Evolutionary conservation across 1,140 invertebrate genomes (phyloP).

Genomic region (Delia radicum): DNA sequence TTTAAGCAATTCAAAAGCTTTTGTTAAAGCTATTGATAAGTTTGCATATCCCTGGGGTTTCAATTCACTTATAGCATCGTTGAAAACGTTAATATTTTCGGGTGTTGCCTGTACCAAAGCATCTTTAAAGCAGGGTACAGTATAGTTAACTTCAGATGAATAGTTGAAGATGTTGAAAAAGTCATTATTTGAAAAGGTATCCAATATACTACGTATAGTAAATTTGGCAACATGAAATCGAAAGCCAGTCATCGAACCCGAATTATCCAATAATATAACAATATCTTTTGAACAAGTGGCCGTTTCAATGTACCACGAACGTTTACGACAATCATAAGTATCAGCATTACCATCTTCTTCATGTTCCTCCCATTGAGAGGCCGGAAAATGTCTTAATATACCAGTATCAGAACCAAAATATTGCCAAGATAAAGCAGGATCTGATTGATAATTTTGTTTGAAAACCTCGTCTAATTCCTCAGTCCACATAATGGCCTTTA

Average conservation of each 20-base stretch:
- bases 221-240: slow-evolving; percentile 65
- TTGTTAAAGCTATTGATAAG: slow-evolving; percentile 78
- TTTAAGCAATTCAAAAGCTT: slow-evolving; percentile 82
- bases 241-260: slow-evolving; percentile 96
- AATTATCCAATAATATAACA: slow-evolving; percentile 90
- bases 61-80: slow-evolving; percentile 67
- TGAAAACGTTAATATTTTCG: slow-evolving; percentile 82
- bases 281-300: slow-evolving; percentile 97
- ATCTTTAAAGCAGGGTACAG: slow-evolving; percentile 80
- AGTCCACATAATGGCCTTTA: slow-evolving; percentile 84
- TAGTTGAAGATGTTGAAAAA: slow-evolving; percentile 91
- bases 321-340: slow-evolving; percentile 81
- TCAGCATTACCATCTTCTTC: slow-evolving; percentile 60
- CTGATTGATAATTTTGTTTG: slow-evolving; percentile 78
- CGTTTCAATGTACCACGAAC: slow-evolving; percentile 95
- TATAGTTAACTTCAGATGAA: slow-evolving; percentile 64
- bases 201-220: slow-evolving; percentile 83
- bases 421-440: slow-evolving; percentile 91
- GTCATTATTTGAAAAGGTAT: slow-evolving; percentile 97
- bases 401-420: slow-evolving; percentile 93
- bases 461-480: slow-evolving; percentile 82
- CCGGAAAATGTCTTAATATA: slow-evolving; percentile 88
- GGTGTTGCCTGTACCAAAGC: slow-evolving; percentile 88
- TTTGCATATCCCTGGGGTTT: slow-evolving; percentile 81
- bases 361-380: slow-evolving; percentile 60